Percentiles rank a stretch among this genome's conserved stretches.
Evolutionary conservation across 2,113 vertebrate species (phyloP).

Genomic region (Meleagris gallopavo): DNA sequence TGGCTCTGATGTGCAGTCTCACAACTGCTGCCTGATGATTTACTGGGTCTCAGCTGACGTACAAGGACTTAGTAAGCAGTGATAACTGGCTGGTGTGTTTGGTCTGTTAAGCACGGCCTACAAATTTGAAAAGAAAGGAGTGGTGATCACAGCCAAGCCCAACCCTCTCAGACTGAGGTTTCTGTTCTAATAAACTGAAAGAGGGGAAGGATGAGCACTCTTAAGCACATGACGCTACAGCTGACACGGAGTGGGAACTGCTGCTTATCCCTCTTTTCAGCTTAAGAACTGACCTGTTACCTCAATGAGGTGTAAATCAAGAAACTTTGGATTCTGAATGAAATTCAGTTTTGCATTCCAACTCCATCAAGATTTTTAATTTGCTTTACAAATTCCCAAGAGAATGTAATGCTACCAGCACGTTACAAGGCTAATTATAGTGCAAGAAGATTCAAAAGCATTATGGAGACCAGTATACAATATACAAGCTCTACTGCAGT

Average conservation of each 20-base stretch:
- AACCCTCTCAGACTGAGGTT: not conserved
- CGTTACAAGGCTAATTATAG: not conserved
- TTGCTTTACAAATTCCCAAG: not conserved
- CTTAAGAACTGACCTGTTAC: not conserved
- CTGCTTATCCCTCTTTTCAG: not conserved
- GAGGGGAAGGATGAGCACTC: not conserved
- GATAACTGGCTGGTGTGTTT: not conserved
- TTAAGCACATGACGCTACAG: not conserved
- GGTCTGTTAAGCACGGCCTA: not conserved
- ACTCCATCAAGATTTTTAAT: not conserved
- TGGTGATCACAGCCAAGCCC: not conserved
- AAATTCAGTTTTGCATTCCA: not conserved
- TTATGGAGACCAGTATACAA: not conserved
- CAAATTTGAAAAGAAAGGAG: not conserved
- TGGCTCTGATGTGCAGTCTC: not conserved
- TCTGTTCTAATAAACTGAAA: not conserved
- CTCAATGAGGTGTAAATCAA: not conserved
- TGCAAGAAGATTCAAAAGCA: not conserved
- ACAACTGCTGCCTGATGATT: not conserved
- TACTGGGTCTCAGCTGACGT: not conserved
- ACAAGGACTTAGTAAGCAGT: not conserved
- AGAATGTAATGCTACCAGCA: not conserved
- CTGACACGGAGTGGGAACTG: not conserved
- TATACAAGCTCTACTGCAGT: not conserved
- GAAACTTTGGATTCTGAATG: not conserved